Base-by-base conservation (phyloP, 2,888 invertebrate genomes). In the Elegia similella region DNA sequence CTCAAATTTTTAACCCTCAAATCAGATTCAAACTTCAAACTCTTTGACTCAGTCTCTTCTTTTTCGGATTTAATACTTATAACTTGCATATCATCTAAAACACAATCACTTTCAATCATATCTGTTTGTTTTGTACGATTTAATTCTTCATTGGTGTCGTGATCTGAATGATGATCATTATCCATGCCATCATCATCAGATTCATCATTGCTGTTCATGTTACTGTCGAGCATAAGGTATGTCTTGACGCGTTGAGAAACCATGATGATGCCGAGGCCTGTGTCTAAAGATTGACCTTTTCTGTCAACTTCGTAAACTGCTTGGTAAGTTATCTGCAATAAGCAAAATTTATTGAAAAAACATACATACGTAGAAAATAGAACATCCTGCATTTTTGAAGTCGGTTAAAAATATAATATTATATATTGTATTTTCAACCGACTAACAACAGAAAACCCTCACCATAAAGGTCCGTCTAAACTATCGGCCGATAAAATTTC, bases 251-350 rank as follows among this genome's bases (percentile, higher is more conserved):
- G 52, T n/a, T 59, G 13, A 1, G 63, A 62, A 0, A 65, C 56
- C 13, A 50, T 63, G 30, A 68, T 57, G 48, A 65, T 59, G 15
- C 58, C 58, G 55, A 68, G 32, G 1, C 62, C 5, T 7, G 68
- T 65, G 23, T 57, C 47, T 3, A 70, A 56, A 5, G 63, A 57
- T 12, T 42, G 50, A 7, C 38, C 17, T 0, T 50, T 55, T 56
- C 64, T 60, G 52, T 70, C 64, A 1, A 67, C 34, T 60, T 66
- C 61, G 52, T 64, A 61, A 1, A 72, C 58, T 5, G 66, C 54
- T 60, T 70, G 62, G 30, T 66, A 64, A 0, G 66, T 69, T 16
- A 72, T 62, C 72, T 72, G 64, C 6, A 61, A 64, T n/a, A n/a
- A 57, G 52, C 7, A 42, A 42, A 1, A 42, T 29, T 46, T 23